Evolutionary conservation across 2,113 vertebrate species (phyloP).

Genomic region (Isichthys henryi): DNA sequence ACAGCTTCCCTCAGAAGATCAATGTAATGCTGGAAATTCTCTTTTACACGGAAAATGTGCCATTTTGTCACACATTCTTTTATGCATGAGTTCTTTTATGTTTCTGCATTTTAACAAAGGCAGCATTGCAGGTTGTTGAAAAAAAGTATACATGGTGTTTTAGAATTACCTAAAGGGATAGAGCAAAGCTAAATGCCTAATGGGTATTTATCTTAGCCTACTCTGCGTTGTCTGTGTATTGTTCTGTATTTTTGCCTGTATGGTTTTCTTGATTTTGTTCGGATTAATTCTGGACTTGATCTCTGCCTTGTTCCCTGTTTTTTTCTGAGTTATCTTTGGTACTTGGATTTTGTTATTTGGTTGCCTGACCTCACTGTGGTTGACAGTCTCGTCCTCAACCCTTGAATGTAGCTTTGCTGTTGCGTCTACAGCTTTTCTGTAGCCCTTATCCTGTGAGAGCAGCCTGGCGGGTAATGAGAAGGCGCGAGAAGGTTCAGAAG

Average conservation of each 20-base stretch:
- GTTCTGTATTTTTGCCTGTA: background rate
- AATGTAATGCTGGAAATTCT: background rate
- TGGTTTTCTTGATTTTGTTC: background rate
- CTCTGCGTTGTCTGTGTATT: background rate
- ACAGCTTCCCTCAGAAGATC: background rate
- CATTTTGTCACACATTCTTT: background rate
- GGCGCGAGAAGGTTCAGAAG: background rate
- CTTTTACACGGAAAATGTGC: background rate
- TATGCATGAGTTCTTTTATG: background rate
- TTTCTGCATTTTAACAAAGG: background rate
- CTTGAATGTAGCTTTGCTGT: background rate
- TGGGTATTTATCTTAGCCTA: background rate
- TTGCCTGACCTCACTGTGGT: background rate
- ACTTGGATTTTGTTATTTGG: background rate
- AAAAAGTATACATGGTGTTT: background rate
- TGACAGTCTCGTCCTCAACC: background rate
- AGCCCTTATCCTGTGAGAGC: background rate
- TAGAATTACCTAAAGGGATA: background rate
- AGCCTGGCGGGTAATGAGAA: background rate
- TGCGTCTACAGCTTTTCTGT: background rate
- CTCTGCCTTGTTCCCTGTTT: background rate
- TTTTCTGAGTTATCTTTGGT: background rate
- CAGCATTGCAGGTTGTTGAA: background rate
- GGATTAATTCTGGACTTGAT: background rate
- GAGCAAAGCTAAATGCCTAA: background rate